Evolutionary conservation across 2,888 invertebrate genomes (phyloP).

Genomic region (Cancer borealis): DNA sequence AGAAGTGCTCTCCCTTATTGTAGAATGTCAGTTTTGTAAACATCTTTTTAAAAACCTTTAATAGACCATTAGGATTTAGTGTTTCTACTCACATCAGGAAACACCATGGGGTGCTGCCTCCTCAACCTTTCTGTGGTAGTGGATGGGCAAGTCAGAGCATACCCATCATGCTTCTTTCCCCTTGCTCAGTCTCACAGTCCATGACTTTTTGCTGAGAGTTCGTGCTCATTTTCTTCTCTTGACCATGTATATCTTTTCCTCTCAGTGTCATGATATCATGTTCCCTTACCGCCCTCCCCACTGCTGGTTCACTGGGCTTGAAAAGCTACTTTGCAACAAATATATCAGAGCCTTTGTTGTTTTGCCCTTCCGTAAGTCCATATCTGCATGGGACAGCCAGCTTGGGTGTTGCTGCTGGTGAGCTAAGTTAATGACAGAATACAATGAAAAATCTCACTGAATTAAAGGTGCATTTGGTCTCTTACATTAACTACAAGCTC

Average conservation of each 20-base stretch:
- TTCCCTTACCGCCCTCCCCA: slow-evolving; percentile 41
- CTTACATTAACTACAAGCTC: not conserved
- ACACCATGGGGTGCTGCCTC: slow-evolving; percentile 42
- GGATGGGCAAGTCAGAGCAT: slow-evolving; percentile 26
- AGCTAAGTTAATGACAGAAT: slow-evolving; percentile 16
- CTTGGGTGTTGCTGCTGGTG: slow-evolving; percentile 2
- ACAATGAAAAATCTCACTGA: not conserved
- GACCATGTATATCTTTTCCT: slow-evolving; percentile 27
- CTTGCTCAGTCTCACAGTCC: slow-evolving; percentile 27
- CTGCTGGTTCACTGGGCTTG: slow-evolving; percentile 31
- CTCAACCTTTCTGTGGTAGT: slow-evolving; percentile 13
- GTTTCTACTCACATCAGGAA: slow-evolving; percentile 43
- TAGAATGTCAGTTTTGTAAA: slow-evolving; percentile 35
- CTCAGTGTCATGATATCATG: slow-evolving; percentile 38
- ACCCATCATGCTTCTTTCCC: not conserved
- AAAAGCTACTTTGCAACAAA: slow-evolving; percentile 38
- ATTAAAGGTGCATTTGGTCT: not conserved
- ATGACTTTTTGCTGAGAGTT: slow-evolving; percentile 10
- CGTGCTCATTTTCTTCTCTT: slow-evolving; percentile 24
- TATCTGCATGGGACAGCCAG: slow-evolving; percentile 1
- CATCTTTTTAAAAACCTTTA: not conserved
- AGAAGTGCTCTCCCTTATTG: slow-evolving; percentile 5
- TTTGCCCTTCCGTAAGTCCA: slow-evolving; percentile 7
- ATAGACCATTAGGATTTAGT: slow-evolving; percentile 33
- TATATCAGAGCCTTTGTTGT: slow-evolving; percentile 21